A percentile compares a stretch with the other conserved stretches of the same genome.
These are phyloP conservation scores for Psylliodes chrysocephalus DNA, from an alignment of 2,888 invertebrate genomes.

Conservation along the genomic window DNA sequence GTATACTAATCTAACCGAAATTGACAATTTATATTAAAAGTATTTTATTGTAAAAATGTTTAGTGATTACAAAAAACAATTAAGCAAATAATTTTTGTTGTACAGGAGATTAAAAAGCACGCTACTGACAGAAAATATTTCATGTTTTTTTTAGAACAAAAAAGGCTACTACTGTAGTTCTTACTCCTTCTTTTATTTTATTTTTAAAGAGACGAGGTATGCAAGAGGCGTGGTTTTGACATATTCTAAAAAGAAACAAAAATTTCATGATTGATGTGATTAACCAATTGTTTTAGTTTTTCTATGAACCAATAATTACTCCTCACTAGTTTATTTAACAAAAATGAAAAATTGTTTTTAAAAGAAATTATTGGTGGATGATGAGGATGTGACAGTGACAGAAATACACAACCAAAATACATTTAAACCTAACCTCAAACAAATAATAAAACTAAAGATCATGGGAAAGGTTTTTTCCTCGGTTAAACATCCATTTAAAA, in stretches of 20 bases:
- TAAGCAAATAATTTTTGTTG: too few species aligned
- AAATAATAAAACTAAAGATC: too few species aligned
- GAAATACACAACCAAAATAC: constrained; percentile 12
- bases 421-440: constrained; percentile 42
- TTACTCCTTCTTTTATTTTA: constrained; percentile 43
- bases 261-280: constrained; percentile 28
- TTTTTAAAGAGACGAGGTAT: constrained; percentile 42
- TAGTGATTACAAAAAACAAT: too few species aligned
- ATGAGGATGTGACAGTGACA: background rate
- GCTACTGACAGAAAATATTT: constrained; percentile 52
- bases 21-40: background rate
- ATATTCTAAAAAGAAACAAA: constrained; percentile 36
- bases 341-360: constrained; percentile 25
- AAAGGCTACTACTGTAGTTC: constrained; percentile 44
- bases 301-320: too few species aligned
- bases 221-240: constrained; percentile 39
- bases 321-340: constrained; percentile 16
- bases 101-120: constrained; percentile 21
- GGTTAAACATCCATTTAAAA: constrained; percentile 70
- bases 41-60: background rate
- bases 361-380: background rate
- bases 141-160: constrained; percentile 46
- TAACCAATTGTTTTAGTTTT: too few species aligned
- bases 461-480: constrained; percentile 67
- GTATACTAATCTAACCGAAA: background rate